phyloP scores from a whole-genome alignment of 2,113 vertebrate genomes.

The Pseudopodoces humilis region DNA sequence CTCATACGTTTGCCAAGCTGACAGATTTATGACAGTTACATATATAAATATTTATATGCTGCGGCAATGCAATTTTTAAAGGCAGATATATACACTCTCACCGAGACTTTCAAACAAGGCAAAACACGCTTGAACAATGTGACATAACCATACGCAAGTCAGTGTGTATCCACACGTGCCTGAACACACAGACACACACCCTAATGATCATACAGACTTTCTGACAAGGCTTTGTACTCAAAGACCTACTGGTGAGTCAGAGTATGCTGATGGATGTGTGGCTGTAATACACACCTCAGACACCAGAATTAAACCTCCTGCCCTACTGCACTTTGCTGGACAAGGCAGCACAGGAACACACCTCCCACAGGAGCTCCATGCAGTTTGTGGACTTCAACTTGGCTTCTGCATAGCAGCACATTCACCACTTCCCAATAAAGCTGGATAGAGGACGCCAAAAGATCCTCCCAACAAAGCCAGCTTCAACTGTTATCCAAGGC shows the following conservation, averaged over 20 bases:
- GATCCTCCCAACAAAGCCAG: background rate
- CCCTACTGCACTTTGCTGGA: background rate
- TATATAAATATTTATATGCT: conserved; percentile 83
- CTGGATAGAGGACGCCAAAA: background rate
- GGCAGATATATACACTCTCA: conserved; percentile 45
- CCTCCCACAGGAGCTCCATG: background rate
- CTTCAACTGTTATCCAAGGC: background rate
- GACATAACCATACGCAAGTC: background rate
- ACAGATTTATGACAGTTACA: conserved; percentile 80
- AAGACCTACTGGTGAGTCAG: background rate
- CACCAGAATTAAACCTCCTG: background rate
- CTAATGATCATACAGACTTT: background rate
- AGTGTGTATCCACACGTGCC: background rate
- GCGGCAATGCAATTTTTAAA: conserved; percentile 78
- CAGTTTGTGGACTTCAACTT: background rate
- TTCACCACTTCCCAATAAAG: background rate
- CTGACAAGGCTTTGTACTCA: background rate
- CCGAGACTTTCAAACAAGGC: conserved; percentile 25
- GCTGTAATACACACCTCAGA: background rate
- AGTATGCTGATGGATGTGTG: background rate
- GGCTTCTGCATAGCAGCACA: background rate
- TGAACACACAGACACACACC: background rate
- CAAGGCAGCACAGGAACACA: background rate
- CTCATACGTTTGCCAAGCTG: conserved; percentile 74
- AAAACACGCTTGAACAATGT: background rate